Evolutionary conservation across 2,797 vertebrate genomes (phyloP).

Genomic region (Clarias pachynema): DNA sequence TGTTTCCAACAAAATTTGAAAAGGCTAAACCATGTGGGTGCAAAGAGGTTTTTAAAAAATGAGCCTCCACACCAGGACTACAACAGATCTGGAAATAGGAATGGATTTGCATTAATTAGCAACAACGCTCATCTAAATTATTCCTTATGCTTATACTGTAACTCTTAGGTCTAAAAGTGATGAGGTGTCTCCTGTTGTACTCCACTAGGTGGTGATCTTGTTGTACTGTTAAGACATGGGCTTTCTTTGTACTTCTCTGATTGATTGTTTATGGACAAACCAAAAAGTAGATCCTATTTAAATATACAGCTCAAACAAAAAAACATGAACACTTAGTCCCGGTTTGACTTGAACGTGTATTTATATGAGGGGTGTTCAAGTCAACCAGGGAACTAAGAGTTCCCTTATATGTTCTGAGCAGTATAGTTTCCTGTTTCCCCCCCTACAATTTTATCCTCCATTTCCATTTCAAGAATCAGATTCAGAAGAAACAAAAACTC

Average conservation of each 20-base stretch:
- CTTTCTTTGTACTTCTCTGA: not conserved
- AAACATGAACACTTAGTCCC: too few species aligned
- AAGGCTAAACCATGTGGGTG: not conserved
- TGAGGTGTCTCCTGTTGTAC: not conserved
- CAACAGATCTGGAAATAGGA: not conserved
- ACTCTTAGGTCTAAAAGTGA: not conserved
- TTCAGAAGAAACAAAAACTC: constrained; percentile 1
- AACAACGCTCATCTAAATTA: not conserved
- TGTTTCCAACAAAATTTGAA: not conserved
- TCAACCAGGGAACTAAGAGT: too few species aligned
- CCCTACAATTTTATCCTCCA: not conserved
- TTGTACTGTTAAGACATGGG: not conserved
- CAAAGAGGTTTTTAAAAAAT: not conserved
- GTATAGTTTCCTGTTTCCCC: too few species aligned
- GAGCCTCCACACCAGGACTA: not conserved
- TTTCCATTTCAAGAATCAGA: not conserved
- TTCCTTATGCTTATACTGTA: not conserved
- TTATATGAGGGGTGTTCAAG: too few species aligned
- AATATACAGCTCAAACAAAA: not conserved
- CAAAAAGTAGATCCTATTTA: not conserved
- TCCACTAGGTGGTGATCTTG: constrained; percentile 68
- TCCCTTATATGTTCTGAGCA: too few species aligned
- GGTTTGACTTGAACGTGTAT: too few species aligned
- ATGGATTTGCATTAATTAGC: not conserved
- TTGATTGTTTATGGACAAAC: not conserved